Evolutionary conservation across 2,888 invertebrate species (phyloP).

Genomic region (Lithosia quadra): DNA sequence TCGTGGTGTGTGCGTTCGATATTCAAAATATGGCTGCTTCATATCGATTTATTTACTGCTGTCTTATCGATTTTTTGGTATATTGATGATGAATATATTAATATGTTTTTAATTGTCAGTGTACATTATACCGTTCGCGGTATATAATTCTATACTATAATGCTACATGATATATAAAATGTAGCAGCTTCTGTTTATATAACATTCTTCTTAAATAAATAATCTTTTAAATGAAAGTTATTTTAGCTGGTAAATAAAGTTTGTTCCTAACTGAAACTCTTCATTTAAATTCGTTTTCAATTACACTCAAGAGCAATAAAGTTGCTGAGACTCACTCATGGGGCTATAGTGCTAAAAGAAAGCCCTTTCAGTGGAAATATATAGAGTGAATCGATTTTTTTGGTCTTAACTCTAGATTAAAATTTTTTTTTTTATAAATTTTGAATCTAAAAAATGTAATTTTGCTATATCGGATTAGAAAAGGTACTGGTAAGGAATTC

Average conservation of each 20-base stretch:
- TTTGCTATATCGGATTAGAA: too few species aligned
- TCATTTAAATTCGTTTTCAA: too few species aligned
- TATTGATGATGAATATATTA: neutral
- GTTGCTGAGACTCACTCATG: too few species aligned
- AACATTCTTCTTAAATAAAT: neutral
- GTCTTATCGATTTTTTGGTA: neutral
- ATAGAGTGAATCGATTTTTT: too few species aligned
- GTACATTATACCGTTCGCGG: neutral
- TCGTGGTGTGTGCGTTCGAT: constrained; percentile 42
- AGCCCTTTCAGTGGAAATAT: too few species aligned
- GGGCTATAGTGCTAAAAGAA: too few species aligned
- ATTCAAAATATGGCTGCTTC: constrained; percentile 27
- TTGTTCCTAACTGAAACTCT: neutral
- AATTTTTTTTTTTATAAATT: too few species aligned
- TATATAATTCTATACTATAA: neutral
- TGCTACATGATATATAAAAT: neutral
- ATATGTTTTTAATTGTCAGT: neutral
- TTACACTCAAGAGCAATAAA: too few species aligned
- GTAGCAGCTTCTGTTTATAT: neutral
- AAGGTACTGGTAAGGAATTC: too few species aligned
- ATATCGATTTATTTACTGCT: constrained; percentile 32
- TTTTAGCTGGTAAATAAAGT: neutral
- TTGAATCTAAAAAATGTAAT: too few species aligned
- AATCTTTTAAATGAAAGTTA: neutral
- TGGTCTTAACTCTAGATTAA: too few species aligned